Base-by-base conservation (phyloP, 2,113 vertebrate species). In the Blennius ocellaris region DNA sequence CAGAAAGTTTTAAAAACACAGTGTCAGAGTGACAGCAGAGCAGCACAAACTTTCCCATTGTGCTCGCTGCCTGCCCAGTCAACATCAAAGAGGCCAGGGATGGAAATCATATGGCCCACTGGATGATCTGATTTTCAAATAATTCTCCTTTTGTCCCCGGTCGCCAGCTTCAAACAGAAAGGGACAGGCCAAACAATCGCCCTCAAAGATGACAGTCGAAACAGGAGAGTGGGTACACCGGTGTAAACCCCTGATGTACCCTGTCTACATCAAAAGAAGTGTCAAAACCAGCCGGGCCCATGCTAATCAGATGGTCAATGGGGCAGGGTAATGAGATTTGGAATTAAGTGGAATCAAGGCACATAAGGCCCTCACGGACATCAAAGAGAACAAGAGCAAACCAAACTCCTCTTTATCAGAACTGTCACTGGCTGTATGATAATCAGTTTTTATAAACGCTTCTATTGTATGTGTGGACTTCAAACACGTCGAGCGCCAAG, bases 261-360 rank as follows among this genome's bases (percentile, higher is more conserved):
- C 55, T 81, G 67, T 50, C 55, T 64, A 69, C 86, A 82, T 92
- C 84, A 87, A 89, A 90, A 87, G 76, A 85, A 57, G 81, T 75
- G 82, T 87, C 87, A 86, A 58, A 85, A 74, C 14, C 72, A 85
- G 60, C 63, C 5, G 0, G 53, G 70, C 73, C 69, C 56, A 15
- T 48, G 58, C 76, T 83, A 68, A 89, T 87, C 83, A 69, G 77
- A 79, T 49, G 67, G 65, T 71, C 71, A 76, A 62, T 70, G 86
- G 75, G 70, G 78, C 78, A 58, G 65, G 51, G 54, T 82, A 73
- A 85, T 77, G 78, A 89, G 74, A 89, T 89, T 81, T 84, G 69
- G 82, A 86, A 83, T 85, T 81, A 85, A 86, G 79, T 53, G 60
- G 82, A 83, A 81, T 82, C 16, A 44, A 80, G 73, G 56, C 8